Percentiles rank a stretch among this genome's conserved stretches.
These are phyloP conservation scores for Gallinago undulata DNA, from an alignment of 2,113 vertebrate genomes.

Conservation along the genomic window DNA sequence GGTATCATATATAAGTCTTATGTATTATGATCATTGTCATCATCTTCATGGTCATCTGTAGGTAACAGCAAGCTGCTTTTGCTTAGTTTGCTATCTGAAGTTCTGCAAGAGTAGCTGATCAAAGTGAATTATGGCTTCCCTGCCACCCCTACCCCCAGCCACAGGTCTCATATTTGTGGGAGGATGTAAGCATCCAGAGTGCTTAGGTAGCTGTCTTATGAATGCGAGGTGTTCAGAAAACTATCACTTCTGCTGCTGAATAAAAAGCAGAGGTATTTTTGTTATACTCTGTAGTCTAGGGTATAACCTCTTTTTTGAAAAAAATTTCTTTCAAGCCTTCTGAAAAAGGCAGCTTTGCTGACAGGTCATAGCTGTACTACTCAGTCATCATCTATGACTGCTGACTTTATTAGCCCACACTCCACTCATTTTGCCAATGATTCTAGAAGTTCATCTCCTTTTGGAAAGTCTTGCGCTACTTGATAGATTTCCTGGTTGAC, in stretches of 20 bases:
- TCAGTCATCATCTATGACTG: background rate
- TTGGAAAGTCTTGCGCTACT: background rate
- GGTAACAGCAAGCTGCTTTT: background rate
- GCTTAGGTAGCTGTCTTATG: background rate
- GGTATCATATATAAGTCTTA: background rate
- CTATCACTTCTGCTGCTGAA: background rate
- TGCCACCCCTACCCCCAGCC: rapidly evolving
- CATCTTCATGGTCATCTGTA: background rate
- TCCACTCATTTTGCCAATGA: background rate
- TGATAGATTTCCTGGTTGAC: background rate
- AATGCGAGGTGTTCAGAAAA: background rate
- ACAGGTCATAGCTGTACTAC: background rate
- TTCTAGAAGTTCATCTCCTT: background rate
- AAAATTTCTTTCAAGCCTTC: background rate
- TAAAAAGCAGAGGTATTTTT: background rate
- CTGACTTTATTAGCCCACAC: background rate
- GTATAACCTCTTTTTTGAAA: background rate
- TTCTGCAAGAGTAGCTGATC: background rate
- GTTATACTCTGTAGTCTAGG: background rate
- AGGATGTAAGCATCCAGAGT: background rate
- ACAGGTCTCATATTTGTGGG: background rate
- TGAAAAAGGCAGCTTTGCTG: background rate
- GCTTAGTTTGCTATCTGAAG: background rate
- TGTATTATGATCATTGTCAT: background rate
- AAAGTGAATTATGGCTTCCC: background rate